Conservation (phyloP, 2,888 invertebrate genomes). For the Euclidia mi region DNA sequence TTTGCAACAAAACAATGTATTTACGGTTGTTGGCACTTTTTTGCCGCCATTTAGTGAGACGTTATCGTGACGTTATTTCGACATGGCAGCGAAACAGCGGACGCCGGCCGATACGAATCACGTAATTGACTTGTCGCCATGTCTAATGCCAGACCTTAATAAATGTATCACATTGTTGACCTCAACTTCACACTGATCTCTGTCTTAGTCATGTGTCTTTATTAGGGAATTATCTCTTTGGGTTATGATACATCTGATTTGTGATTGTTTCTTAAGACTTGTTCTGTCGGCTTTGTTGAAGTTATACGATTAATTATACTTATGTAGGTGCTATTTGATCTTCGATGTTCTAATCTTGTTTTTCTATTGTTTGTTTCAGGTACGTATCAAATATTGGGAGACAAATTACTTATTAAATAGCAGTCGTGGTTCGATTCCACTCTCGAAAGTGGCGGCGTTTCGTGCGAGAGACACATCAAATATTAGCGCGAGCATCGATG, state of each 20-base stretch:
- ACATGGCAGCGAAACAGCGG: slow-evolving; percentile 43
- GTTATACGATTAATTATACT: too few species aligned
- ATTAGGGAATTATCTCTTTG: too few species aligned
- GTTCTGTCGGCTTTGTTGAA: too few species aligned
- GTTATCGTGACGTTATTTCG: slow-evolving; percentile 46
- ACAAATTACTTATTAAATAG: not conserved
- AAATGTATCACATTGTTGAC: slow-evolving; percentile 20
- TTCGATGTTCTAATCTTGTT: too few species aligned
- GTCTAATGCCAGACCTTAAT: slow-evolving; percentile 55
- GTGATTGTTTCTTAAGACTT: too few species aligned
- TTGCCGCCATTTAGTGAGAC: slow-evolving; percentile 39
- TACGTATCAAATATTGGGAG: not conserved
- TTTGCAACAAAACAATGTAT: slow-evolving; percentile 37
- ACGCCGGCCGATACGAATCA: slow-evolving; percentile 38
- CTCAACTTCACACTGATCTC: slow-evolving; percentile 6
- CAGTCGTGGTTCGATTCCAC: not conserved
- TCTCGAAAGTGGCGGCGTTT: slow-evolving; percentile 11
- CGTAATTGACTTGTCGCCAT: slow-evolving; percentile 59
- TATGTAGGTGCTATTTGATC: too few species aligned
- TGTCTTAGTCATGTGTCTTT: not conserved
- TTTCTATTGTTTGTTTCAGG: too few species aligned
- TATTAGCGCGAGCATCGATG: slow-evolving; percentile 26
- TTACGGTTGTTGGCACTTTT: slow-evolving; percentile 33
- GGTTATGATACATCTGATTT: too few species aligned
- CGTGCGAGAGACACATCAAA: slow-evolving; percentile 25